These are phyloP conservation scores for Hoplias malabaricus DNA, from an alignment of 2,113 vertebrate species.

Conservation along the genomic window DNA sequence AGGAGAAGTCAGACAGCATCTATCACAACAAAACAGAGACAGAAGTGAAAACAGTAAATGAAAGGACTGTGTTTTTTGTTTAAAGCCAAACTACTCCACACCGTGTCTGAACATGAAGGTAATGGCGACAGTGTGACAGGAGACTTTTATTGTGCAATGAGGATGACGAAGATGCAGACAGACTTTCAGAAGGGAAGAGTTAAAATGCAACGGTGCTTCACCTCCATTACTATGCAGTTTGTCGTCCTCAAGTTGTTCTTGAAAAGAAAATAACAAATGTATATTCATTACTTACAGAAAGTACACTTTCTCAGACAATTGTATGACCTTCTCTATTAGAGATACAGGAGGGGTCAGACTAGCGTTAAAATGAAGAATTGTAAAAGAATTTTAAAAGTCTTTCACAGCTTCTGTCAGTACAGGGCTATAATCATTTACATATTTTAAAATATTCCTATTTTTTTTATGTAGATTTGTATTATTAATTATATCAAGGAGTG, in stretches of 20 bases:
- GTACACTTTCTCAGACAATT: neutral
- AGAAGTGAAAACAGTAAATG: conserved; percentile 14
- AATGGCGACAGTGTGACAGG: conserved; percentile 28
- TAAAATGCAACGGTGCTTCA: conserved; percentile 64
- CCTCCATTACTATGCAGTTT: conserved; percentile 78
- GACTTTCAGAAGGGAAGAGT: conserved; percentile 15
- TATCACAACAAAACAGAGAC: conserved; percentile 57
- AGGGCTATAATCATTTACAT: neutral
- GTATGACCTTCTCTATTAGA: neutral
- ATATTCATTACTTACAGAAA: conserved; percentile 63
- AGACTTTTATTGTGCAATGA: conserved; percentile 33
- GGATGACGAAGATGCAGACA: conserved; percentile 34
- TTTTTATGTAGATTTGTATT: neutral
- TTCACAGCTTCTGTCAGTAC: neutral
- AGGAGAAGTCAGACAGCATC: conserved; percentile 57
- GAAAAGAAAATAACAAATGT: conserved; percentile 55
- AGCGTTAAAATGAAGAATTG: neutral
- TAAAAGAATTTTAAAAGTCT: neutral
- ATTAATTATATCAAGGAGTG: neutral
- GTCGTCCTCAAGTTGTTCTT: conserved; percentile 82
- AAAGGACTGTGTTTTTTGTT: conserved; percentile 23
- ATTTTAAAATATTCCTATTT: neutral
- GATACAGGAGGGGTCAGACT: neutral
- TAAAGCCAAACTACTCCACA: conserved; percentile 20
- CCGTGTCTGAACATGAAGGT: conserved; percentile 23